Base-by-base conservation (phyloP, 2,888 invertebrate species). In the Drosophila fungiperda region DNA sequence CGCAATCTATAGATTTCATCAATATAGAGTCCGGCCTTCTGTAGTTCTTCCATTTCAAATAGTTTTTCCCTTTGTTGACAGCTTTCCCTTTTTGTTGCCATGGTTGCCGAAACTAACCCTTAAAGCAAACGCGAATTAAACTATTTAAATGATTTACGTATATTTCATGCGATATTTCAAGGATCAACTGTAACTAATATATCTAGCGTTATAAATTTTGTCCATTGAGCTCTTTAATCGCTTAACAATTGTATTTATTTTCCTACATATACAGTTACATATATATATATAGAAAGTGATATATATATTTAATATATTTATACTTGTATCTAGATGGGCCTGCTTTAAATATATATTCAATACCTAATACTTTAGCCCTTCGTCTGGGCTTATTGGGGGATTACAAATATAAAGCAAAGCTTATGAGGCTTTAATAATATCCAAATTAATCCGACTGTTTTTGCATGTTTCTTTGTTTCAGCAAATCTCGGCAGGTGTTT, bases 21-120 rank as follows among this genome's bases (percentile, higher is more conserved):
- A 78, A 98, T 97, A 93, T 96, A 97, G 65, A 99, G 94, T 57
- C 98, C 97, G 65, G 95, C 95, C 92, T 96, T 96, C 72, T 95
- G 94, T 73, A 97, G 92, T 83, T 95, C 95, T 78, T 97, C 96
- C 97, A 97, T 97, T 48, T 42, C 23, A 3, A 35, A 11, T 15
- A 7, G 3, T 33, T 52, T 29, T 4, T 23, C 36, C 15, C 35
- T 50, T 17, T 73, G 57, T 68, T 68, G 35, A 64, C 23, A 4
- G 23, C 15, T 40, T 42, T 36, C 32, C 2, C 2, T 1, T 1
- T 2, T 15, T 1, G 78, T 78, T 75, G 57, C 63, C 63, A 73
- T 75, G 57, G 54, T 20, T 17, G 38, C 69, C 12, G 12, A n/a
- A 17, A 52, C 0, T n/a, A 29, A 52, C 59, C 66, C 58, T 42